Base-by-base conservation (phyloP, 2,888 invertebrate genomes). In the Cyrtodaria siliqua region DNA sequence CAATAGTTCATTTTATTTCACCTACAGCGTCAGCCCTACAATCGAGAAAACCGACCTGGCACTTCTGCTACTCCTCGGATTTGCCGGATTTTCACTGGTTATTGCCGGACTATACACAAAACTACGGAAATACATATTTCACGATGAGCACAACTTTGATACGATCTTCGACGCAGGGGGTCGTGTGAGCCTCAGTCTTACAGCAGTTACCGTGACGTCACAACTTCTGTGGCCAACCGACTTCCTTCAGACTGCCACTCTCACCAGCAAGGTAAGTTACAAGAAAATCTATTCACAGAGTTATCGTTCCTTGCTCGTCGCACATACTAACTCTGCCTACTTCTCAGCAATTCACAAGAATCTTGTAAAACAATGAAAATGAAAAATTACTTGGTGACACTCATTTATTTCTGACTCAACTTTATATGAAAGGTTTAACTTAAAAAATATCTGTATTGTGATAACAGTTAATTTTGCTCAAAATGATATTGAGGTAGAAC, bases 191-290 rank as follows among this genome's bases (percentile, higher is more conserved):
- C 70, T 85, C 52, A 86, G 87, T 67, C 63, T 89, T 33, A 87
- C 89, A 1, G 87, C 87, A 0, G 87, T 87, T 6, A 89, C 89
- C 0, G 87, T 87, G 61, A 86, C 86, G 52, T 85, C 87, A 63
- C 89, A 89, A 59, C 70, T 87, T 14, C 73, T 89, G 33, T 89
- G 89, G 89, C 89, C 89, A 16, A 86, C 86, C 2, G 87, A 89
- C 66, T 83, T 89, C 42, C 77, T 87, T 0, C 87, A 87, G 68
- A 83, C 84, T 59, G 71, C 87, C 6, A 87, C 86, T 0, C 72
- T 86, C 0, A 83, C 84, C 20, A 83, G 80, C 42, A 86, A 84
- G 85, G 89, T 89, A 62, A 16, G 33, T 4, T 4, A 33, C 12
- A 8, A 8, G 33, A 33, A n/a, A n/a, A n/a, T n/a, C n/a, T n/a